These are phyloP conservation scores for Oostethus manadensis DNA, from an alignment of 2,113 vertebrate genomes.

Conservation along the genomic window DNA sequence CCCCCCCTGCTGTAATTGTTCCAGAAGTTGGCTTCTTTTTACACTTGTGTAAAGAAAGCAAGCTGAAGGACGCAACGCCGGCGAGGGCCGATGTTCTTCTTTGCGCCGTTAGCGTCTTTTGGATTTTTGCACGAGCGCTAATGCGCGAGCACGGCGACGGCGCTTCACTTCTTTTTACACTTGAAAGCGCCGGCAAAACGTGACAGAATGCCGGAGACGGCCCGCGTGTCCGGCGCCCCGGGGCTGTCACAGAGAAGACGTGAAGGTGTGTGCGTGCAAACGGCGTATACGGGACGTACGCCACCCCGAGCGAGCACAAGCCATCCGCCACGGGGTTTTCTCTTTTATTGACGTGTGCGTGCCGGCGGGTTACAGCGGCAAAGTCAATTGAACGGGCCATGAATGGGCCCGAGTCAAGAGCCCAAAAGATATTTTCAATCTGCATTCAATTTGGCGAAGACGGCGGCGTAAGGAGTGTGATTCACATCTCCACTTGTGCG, in stretches of 20 bases:
- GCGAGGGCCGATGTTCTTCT: no score
- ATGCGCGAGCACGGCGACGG: no score
- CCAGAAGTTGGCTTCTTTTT: no score
- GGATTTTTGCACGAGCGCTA: no score
- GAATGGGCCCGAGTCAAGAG: slow-evolving; percentile 94
- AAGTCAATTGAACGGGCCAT: slow-evolving; percentile 82
- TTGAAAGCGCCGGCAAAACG: no score
- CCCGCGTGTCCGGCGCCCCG: neutral
- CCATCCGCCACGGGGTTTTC: slow-evolving; percentile 48
- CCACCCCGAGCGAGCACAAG: slow-evolving; percentile 24
- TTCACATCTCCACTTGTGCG: slow-evolving; percentile 93
- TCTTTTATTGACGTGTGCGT: slow-evolving; percentile 82
- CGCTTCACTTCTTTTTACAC: no score
- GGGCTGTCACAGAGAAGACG: neutral
- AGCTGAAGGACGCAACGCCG: no score
- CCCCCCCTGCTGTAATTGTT: no score
- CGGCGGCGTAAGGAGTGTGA: slow-evolving; percentile 87
- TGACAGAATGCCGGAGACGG: no score
- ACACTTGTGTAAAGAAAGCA: no score
- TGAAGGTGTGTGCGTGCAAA: slow-evolving; percentile 1
- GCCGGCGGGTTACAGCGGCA: slow-evolving; percentile 53
- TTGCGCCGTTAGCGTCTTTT: no score
- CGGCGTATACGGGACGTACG: no score
- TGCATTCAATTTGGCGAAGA: slow-evolving; percentile 98
- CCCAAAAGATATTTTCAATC: slow-evolving; percentile 96